Conservation (phyloP, 2,797 vertebrate species). For the Erpetoichthys calabaricus region DNA sequence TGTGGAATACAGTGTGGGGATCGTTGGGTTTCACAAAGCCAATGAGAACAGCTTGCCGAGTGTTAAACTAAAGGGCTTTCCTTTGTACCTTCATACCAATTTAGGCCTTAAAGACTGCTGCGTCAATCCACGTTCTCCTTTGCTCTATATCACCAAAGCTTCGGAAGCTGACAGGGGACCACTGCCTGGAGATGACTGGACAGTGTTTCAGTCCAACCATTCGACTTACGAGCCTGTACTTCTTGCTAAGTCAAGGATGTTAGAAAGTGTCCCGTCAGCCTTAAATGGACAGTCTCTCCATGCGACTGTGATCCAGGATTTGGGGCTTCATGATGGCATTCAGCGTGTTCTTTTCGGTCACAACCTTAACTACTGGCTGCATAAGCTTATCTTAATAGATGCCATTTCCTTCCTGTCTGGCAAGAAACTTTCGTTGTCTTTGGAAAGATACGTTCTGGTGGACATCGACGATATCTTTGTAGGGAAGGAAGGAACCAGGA, state of each 20-base stretch:
- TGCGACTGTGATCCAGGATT: constrained; percentile 77
- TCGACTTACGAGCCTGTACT: constrained; percentile 86
- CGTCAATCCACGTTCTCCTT: constrained; percentile 73
- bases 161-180: constrained; percentile 63
- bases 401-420: constrained; percentile 83
- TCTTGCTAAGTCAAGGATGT: constrained; percentile 53
- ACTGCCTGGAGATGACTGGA: constrained; percentile 87
- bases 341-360: constrained; percentile 86
- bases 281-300: constrained; percentile 41
- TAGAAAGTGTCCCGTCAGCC: constrained; percentile 21
- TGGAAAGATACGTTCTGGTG: constrained; percentile 85
- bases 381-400: constrained; percentile 85
- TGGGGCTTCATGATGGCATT: constrained; percentile 85
- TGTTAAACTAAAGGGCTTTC: constrained; percentile 67
- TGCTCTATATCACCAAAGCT: constrained; percentile 75
- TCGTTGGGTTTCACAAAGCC: constrained; percentile 90
- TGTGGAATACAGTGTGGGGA: constrained; percentile 84
- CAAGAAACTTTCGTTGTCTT: constrained; percentile 65
- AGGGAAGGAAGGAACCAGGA: constrained; percentile 91
- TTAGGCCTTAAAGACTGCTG: constrained; percentile 73
- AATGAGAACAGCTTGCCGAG: constrained; percentile 76
- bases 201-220: constrained; percentile 83
- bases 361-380: constrained; percentile 88
- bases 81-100: constrained; percentile 73
- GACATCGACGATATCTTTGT: constrained; percentile 97